Conservation (phyloP, 2,113 vertebrate species). For the Tretioscincus oriximinensis region DNA sequence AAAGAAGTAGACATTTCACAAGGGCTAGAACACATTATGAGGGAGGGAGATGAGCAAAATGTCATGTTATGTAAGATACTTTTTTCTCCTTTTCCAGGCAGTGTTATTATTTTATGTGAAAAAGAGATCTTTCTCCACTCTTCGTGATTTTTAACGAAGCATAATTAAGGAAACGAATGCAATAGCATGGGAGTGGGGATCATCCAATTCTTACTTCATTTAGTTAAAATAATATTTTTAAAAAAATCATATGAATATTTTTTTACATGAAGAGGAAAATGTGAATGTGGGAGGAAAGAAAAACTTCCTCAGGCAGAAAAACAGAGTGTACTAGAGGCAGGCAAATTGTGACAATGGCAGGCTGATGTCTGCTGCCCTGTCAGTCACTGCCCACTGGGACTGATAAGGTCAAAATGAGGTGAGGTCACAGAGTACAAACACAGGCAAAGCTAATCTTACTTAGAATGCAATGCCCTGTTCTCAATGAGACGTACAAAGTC, state of each 20-base stretch:
- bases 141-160: not conserved
- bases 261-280: not conserved
- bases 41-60: constrained; percentile 2
- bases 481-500: too few species aligned
- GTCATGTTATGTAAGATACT: constrained; percentile 40
- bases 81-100: constrained; percentile 4
- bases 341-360: not conserved
- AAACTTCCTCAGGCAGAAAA: not conserved
- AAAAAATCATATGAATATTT: not conserved
- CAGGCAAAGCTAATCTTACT: too few species aligned
- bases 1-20: constrained; percentile 45
- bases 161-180: not conserved
- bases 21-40: not conserved
- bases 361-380: too few species aligned
- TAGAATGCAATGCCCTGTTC: too few species aligned
- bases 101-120: not conserved
- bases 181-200: not conserved
- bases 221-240: not conserved
- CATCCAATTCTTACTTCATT: not conserved
- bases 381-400: too few species aligned
- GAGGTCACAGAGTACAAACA: too few species aligned
- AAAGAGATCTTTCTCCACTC: not conserved
- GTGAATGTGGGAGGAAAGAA: not conserved
- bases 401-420: too few species aligned
- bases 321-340: not conserved